Evolutionary conservation across 2,113 vertebrate genomes (phyloP).

Genomic region (Callithrix jacchus): DNA sequence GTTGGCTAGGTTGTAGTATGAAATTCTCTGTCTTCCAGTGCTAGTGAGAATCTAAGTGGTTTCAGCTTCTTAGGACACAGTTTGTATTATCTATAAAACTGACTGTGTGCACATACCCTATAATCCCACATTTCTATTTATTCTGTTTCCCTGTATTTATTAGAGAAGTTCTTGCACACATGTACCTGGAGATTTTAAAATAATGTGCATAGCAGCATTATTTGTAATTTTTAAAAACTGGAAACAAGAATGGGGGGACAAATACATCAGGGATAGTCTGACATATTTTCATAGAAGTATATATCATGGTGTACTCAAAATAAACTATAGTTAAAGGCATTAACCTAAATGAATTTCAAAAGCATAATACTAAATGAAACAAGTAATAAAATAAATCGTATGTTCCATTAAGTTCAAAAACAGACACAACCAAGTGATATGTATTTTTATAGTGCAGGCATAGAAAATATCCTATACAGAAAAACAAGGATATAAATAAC

Average conservation of each 20-base stretch:
- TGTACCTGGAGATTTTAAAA: neutral
- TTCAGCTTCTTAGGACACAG: neutral
- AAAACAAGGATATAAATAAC: neutral
- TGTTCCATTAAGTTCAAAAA: neutral
- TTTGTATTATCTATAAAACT: neutral
- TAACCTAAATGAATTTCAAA: neutral
- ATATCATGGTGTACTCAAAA: neutral
- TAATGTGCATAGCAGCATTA: neutral
- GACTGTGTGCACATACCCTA: neutral
- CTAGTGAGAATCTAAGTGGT: neutral
- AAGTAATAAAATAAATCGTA: neutral
- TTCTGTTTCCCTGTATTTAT: neutral
- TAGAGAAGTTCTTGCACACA: neutral
- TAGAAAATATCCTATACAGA: neutral
- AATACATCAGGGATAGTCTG: neutral
- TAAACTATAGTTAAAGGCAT: neutral
- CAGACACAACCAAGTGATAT: neutral
- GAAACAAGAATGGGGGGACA: neutral
- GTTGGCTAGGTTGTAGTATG: neutral
- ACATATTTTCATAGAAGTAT: neutral
- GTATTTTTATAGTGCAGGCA: neutral
- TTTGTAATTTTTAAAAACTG: neutral
- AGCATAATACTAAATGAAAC: neutral
- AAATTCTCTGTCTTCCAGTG: neutral
- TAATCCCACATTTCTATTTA: neutral